Conservation (phyloP, 2,113 vertebrate genomes). For the Cheilinus undulatus region DNA sequence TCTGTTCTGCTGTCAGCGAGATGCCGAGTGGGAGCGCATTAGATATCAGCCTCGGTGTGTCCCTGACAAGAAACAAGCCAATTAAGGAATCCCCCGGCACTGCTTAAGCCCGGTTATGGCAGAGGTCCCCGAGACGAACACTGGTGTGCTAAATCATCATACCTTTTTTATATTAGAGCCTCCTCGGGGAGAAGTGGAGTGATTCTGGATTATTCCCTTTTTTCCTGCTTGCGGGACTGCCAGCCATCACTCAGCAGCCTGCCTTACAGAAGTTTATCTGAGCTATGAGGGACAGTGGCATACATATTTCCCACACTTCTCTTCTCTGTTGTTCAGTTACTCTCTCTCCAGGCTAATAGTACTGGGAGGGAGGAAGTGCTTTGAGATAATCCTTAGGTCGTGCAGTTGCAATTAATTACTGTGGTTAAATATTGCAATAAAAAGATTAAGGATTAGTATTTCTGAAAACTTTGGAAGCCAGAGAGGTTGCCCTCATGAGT, state of each 20-base stretch:
- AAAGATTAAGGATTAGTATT: conserved; percentile 70
- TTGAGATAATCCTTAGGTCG: conserved; percentile 73
- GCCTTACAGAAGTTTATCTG: conserved; percentile 66
- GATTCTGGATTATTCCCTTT: conserved; percentile 68
- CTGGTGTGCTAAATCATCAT: conserved; percentile 77
- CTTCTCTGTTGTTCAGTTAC: conserved; percentile 53
- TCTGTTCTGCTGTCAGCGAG: conserved; percentile 76
- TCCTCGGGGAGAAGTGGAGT: conserved; percentile 69
- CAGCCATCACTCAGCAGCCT: conserved; percentile 63
- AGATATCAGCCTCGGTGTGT: conserved; percentile 78
- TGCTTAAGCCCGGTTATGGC: conserved; percentile 83
- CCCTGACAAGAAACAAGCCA: conserved; percentile 85
- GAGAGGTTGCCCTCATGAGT: conserved; percentile 26
- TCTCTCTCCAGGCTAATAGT: conserved; percentile 63
- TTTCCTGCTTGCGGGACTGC: conserved; percentile 32
- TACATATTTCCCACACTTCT: conserved; percentile 48
- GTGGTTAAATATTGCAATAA: conserved; percentile 74
- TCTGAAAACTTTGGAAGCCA: conserved; percentile 38
- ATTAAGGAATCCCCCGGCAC: conserved; percentile 82
- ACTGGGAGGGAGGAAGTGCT: conserved; percentile 63
- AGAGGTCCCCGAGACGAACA: conserved; percentile 80
- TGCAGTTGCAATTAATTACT: conserved; percentile 75
- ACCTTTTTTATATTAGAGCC: conserved; percentile 72
- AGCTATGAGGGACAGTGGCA: conserved; percentile 68
- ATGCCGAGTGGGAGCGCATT: conserved; percentile 79